phyloP scores from a whole-genome alignment of 2,888 invertebrate genomes.

The Alsophila aescularia region DNA sequence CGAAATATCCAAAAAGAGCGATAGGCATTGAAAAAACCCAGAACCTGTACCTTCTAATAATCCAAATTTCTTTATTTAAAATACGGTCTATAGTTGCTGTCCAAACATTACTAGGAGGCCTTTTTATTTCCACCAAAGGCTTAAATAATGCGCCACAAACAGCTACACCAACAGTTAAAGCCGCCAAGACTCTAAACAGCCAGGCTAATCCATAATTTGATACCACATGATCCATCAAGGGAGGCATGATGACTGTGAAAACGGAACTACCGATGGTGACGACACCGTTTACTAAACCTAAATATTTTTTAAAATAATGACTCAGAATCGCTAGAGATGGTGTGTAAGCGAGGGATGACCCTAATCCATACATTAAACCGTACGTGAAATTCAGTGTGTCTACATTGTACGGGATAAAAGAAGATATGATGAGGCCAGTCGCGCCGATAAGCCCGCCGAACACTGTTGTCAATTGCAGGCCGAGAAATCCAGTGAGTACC shows the following conservation, averaged over 20 bases:
- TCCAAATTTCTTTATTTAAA: conserved; percentile 92
- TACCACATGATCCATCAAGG: conserved; percentile 86
- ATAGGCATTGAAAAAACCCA: conserved; percentile 94
- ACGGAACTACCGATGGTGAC: conserved; percentile 96
- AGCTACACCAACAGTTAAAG: conserved; percentile 88
- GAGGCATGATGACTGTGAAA: conserved; percentile 93
- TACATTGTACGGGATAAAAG: conserved; percentile 88
- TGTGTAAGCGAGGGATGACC: conserved; percentile 95
- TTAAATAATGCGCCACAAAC: conserved; percentile 90
- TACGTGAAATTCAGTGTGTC: conserved; percentile 93
- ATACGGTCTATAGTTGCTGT: conserved; percentile 81
- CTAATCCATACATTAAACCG: conserved; percentile 94
- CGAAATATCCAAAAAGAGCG: conserved; percentile 96
- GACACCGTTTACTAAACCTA: conserved; percentile 95
- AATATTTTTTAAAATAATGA: conserved; percentile 94
- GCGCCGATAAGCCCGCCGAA: conserved; percentile 92
- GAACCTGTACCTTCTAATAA: conserved; percentile 90
- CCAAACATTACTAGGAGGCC: conserved; percentile 56
- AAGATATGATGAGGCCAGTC: conserved; percentile 91
- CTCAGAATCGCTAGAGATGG: conserved; percentile 96
- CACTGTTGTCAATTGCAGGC: conserved; percentile 92
- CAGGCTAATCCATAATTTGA: conserved; percentile 84
- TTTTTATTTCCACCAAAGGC: conserved; percentile 83
- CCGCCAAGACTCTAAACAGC: conserved; percentile 87
- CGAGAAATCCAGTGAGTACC: conserved; percentile 92